A percentile compares a stretch with the other conserved stretches of the same genome.
These are phyloP conservation scores for Rhynchophorus ferrugineus DNA, from an alignment of 1,140 invertebrate species.

Conservation along the genomic window DNA sequence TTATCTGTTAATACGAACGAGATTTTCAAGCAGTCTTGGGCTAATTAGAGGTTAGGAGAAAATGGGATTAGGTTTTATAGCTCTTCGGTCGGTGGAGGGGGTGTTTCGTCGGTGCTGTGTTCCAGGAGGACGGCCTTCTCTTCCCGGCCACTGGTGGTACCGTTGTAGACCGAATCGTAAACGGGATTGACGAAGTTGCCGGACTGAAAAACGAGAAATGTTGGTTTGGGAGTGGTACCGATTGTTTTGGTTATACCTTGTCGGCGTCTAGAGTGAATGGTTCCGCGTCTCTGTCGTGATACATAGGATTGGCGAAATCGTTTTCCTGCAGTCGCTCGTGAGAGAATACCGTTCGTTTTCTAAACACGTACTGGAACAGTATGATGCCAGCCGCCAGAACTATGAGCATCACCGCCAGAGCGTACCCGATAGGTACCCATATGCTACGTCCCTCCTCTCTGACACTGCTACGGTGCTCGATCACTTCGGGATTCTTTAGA, in stretches of 20 bases:
- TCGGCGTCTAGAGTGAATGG: constrained; percentile 52
- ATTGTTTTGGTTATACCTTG: constrained; percentile 42
- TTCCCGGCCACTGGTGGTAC: constrained; percentile 40
- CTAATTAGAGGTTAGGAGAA: too few species aligned
- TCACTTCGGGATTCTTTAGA: not conserved
- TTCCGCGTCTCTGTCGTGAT: constrained; percentile 59
- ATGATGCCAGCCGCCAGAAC: constrained; percentile 23
- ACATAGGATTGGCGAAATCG: constrained; percentile 77
- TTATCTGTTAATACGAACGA: too few species aligned
- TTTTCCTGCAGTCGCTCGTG: constrained; percentile 73
- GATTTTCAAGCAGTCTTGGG: too few species aligned
- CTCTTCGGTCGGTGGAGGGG: constrained; percentile 31
- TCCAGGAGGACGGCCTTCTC: constrained; percentile 52
- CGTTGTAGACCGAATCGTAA: constrained; percentile 70
- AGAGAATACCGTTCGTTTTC: constrained; percentile 58
- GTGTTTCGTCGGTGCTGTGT: constrained; percentile 33
- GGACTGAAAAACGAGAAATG: constrained; percentile 36
- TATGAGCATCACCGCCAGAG: constrained; percentile 25
- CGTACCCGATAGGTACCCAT: constrained; percentile 21
- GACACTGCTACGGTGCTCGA: not conserved
- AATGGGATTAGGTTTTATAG: too few species aligned
- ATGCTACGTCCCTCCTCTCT: constrained; percentile 14
- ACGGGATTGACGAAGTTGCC: constrained; percentile 77
- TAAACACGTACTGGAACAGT: constrained; percentile 26
- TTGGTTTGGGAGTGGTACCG: not conserved